A percentile compares a stretch with the other conserved stretches of the same genome.
Evolutionary conservation across 2,113 vertebrate genomes (phyloP).

Genomic region (Plectropomus leopardus): DNA sequence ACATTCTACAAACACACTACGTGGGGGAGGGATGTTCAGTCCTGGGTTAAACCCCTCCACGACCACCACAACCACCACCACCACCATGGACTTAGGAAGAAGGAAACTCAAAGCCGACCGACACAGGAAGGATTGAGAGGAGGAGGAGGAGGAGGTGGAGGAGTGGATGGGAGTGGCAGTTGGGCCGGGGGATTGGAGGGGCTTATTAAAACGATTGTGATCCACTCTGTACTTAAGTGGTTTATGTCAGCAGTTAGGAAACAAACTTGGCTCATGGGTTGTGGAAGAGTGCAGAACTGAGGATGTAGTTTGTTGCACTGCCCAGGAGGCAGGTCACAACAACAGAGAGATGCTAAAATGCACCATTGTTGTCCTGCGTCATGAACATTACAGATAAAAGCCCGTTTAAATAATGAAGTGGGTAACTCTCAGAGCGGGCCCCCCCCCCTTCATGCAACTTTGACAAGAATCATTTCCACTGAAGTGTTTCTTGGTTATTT

Average conservation of each 20-base stretch:
- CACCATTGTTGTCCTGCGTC: background rate
- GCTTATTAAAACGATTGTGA: constrained; percentile 65
- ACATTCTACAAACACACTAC: constrained; percentile 63
- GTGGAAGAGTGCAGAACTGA: constrained; percentile 17
- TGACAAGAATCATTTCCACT: background rate
- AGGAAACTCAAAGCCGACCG: constrained; percentile 55
- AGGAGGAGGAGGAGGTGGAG: constrained; percentile 22
- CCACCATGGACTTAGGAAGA: constrained; percentile 70
- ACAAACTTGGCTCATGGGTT: constrained; percentile 80
- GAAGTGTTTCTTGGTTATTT: background rate
- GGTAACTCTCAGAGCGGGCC: background rate
- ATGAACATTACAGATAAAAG: background rate
- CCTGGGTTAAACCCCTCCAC: constrained; percentile 60
- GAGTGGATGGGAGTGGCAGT: constrained; percentile 28
- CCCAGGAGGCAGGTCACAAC: background rate
- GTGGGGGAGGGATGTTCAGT: constrained; percentile 60
- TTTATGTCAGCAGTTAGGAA: constrained; percentile 59
- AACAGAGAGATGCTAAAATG: background rate
- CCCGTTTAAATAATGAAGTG: background rate
- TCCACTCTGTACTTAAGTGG: constrained; percentile 70
- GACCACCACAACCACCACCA: constrained; percentile 44
- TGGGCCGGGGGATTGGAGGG: constrained; percentile 38
- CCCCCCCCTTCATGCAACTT: background rate
- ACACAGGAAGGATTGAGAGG: constrained; percentile 29
- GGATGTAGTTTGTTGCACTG: background rate